Evolutionary conservation across 2,888 invertebrate species (phyloP), one percentile per base, ranked within the genome.

Genomic region (Diplazon laetatorius): DNA sequence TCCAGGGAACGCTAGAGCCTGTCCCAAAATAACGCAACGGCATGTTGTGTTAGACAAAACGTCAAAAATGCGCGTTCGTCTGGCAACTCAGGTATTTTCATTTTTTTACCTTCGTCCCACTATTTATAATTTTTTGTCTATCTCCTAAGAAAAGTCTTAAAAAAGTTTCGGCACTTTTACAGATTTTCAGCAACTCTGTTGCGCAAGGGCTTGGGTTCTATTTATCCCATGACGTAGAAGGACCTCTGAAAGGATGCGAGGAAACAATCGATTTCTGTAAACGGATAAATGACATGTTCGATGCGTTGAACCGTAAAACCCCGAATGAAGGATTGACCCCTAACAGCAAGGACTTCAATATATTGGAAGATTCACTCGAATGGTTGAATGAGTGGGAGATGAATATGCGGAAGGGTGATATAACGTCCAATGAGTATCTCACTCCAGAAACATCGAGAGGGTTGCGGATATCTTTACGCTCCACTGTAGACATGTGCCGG

Each of bases 21-120:
- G 77, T 35, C 72, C 77, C 0, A 77, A 77, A 63, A 35, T 77
- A 46, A 73, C 62, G 10, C 20, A 66, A 35, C 12, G 50, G 44
- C 76, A 72, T 35, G 50, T 77, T n/a, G 20, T 60, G 22, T 42
- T 66, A 14, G 76, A 77, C 20, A 66, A 42, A 4, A 42, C 42
- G 12, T 42, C 42, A 14, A 42, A 42, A 42, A 42, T 42, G 42
- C 42, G 42, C 18, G 71, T 71, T 16, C 63, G 59, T 20, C 66
- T 71, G 25, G 71, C 66, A 46, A 76, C 71, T 57, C 76, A 76
- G 44, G 71, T 76, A 65, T 30, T 55, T 14, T n/a, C 30, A 8
- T 30, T 55, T 30, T 55, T 18, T 44, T 46, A 22, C 2, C 20
- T 50, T 46, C 35, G 8, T 37, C 57, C 14, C 42, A 39, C 8